Conservation (phyloP, 2,888 invertebrate genomes). For the Julus scanicus region DNA sequence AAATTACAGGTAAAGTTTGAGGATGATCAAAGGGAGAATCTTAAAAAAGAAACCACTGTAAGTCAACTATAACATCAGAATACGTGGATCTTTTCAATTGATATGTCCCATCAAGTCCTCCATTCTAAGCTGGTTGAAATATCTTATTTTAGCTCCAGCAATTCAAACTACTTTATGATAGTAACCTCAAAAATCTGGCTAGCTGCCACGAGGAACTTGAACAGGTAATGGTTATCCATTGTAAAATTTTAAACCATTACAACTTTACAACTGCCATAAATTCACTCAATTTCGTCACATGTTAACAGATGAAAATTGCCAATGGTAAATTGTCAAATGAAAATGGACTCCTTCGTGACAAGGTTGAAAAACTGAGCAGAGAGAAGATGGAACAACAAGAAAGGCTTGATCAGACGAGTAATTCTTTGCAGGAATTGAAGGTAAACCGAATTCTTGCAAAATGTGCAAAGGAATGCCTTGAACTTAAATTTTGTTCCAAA, state of each 20-base stretch:
- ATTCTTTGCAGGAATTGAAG: neutral
- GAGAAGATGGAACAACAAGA: neutral
- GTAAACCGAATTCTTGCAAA: too few relatives aligned
- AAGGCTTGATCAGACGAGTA: neutral
- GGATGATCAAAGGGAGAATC: conserved; percentile 4
- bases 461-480: too few relatives aligned
- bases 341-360: neutral
- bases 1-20: neutral
- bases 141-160: conserved; percentile 20
- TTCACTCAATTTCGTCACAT: neutral
- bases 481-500: neutral
- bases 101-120: too few relatives aligned
- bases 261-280: neutral
- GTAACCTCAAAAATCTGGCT: neutral
- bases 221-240: neutral
- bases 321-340: neutral
- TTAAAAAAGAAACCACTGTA: conserved; percentile 10
- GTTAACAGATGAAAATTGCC: neutral
- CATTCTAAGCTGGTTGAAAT: too few relatives aligned
- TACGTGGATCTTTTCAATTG: too few relatives aligned
- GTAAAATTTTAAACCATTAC: neutral
- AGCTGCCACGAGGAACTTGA: neutral
- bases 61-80: too few relatives aligned
- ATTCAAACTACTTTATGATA: neutral
- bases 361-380: neutral